These are phyloP conservation scores for Drosophila kurseongensis DNA, from an alignment of 1,140 invertebrate genomes.

Conservation along the genomic window DNA sequence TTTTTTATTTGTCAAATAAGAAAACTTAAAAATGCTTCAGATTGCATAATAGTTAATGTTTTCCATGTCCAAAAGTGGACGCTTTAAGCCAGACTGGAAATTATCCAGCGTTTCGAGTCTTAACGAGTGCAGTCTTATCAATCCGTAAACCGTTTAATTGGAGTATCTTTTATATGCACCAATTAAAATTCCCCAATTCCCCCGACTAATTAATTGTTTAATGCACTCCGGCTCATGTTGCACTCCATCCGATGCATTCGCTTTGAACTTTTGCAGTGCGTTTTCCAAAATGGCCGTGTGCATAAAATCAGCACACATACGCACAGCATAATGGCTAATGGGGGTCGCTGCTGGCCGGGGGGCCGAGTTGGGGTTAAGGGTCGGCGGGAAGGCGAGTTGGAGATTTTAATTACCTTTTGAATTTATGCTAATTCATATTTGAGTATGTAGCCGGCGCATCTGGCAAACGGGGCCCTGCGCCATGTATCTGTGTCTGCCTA, in stretches of 20 bases:
- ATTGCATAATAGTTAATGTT: too few relatives aligned
- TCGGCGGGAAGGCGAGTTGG: constrained; percentile 22
- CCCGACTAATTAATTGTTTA: constrained; percentile 78
- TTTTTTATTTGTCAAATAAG: too few relatives aligned
- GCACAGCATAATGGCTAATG: constrained; percentile 65
- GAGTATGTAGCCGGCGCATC: constrained; percentile 68
- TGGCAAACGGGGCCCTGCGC: constrained; percentile 30
- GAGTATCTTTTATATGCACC: constrained; percentile 37
- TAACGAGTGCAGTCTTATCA: constrained; percentile 19
- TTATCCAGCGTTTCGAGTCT: too few relatives aligned
- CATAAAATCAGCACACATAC: constrained; percentile 47
- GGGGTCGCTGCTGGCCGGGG: constrained; percentile 28
- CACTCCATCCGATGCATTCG: constrained; percentile 31
- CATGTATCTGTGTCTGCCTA: constrained; percentile 27
- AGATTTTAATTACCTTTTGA: constrained; percentile 79
- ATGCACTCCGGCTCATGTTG: constrained; percentile 60
- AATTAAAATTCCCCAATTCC: constrained; percentile 46
- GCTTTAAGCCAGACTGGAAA: too few relatives aligned
- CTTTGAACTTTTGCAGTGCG: constrained; percentile 31
- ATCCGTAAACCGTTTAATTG: constrained; percentile 10
- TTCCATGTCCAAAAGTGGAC: too few relatives aligned
- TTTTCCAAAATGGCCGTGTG: constrained; percentile 55
- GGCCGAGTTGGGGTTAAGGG: constrained; percentile 1
- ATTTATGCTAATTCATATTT: constrained; percentile 83
- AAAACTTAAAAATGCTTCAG: too few relatives aligned